Base-by-base conservation (phyloP, 1,140 invertebrate genomes). In the Hydropsyche tenuis region DNA sequence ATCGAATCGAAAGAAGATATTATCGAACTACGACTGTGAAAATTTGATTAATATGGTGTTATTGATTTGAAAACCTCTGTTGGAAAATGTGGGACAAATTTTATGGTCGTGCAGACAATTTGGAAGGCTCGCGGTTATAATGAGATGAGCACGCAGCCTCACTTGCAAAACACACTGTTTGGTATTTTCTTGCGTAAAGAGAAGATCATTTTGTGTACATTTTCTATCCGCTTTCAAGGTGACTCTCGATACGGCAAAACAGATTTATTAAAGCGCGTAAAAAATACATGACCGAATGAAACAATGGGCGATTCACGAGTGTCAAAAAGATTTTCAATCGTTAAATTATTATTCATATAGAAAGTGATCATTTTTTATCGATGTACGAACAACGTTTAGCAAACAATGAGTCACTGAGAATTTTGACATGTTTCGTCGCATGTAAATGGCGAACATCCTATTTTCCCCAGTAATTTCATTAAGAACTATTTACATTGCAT, bases 181-280 rank as follows among this genome's bases (percentile, higher is more conserved):
- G 48, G 48, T 53, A 53, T 53, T 16, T 53, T 66, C 63, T 68
- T 68, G 65, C 65, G 65, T 48, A 68, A 68, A 68, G 43, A 48
- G 37, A 22, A 48, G 45, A 16, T 27, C 63, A 7, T 16, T 16
- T 7, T 64, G 11, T 68, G 43, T 48, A 22, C 16, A 22, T 68
- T 46, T 68, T 48, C 65, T 46, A 60, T 48, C 3, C 65, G 12
- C 16, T 60, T 60, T 60, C 56, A 60, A 60, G 56, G 56, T 25
- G 14, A 60, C 18, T 20, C 20, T 60, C 56, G 48, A 53, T 53
- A 11, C n/a, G 51, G 23, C 22, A 27, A 12, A 23, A 27, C 56
- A 60, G 11, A 20, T 60, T 60, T 25, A 60, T 23, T 22, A 60
- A 60, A 7, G 12, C 56, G 2, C 4, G 14, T 3, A 48, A 48